These are phyloP conservation scores for Lissocephala sabroskyi DNA, from an alignment of 2,888 invertebrate genomes.

Conservation along the genomic window DNA sequence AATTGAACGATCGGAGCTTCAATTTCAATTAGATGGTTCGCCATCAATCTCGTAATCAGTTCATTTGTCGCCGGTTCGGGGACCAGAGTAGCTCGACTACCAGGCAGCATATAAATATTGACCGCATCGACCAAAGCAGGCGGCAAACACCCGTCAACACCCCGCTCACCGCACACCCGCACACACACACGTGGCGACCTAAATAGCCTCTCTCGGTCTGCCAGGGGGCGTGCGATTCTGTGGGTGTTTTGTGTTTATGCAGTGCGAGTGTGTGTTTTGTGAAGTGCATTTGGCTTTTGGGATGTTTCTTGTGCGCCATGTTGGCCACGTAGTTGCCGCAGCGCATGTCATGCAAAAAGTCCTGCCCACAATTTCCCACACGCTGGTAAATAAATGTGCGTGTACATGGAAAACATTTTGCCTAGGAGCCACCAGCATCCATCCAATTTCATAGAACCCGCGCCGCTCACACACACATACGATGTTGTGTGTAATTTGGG, in stretches of 20 bases:
- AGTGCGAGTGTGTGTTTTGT: conserved; percentile 27
- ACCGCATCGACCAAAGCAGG: not conserved
- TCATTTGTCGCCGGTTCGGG: no score
- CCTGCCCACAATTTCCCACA: conserved; percentile 11
- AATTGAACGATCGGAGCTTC: no score
- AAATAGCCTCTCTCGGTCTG: conserved; percentile 3
- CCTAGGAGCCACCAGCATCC: no score
- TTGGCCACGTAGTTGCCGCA: conserved; percentile 20
- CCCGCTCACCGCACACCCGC: no score
- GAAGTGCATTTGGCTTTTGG: conserved; percentile 53
- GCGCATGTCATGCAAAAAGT: no score
- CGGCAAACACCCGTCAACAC: not conserved
- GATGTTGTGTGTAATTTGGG: no score
- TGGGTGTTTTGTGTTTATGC: conserved; percentile 7
- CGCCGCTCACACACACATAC: no score
- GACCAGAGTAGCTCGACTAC: no score
- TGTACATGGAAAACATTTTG: conserved; percentile 14
- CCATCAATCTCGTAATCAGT: no score
- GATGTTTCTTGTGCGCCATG: conserved; percentile 41
- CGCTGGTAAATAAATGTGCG: conserved; percentile 28
- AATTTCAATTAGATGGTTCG: no score
- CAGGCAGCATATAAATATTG: conserved; percentile 10
- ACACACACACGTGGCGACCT: not conserved
- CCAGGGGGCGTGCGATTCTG: not conserved
- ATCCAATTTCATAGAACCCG: no score